A percentile compares a stretch with the other conserved stretches of the same genome.
Evolutionary conservation across 1,140 invertebrate species (phyloP).

Genomic region (Plectrocnemia conspersa): DNA sequence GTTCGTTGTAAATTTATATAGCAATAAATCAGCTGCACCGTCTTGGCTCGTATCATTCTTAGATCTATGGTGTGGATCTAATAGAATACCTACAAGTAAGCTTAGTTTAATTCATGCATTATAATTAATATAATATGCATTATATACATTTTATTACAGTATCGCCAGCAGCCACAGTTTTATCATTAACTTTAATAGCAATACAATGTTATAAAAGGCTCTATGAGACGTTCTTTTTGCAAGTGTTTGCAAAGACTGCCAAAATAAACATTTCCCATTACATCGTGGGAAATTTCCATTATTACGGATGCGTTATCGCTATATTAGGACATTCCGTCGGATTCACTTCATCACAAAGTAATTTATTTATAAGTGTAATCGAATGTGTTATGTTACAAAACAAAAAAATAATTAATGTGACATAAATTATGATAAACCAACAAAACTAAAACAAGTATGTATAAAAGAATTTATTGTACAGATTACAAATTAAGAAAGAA

Average conservation of each 20-base stretch:
- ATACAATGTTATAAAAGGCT: conserved; percentile 68
- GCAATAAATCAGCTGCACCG: conserved; percentile 45
- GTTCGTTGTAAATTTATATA: conserved; percentile 49
- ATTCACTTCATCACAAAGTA: conserved; percentile 54
- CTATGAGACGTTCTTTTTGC: conserved; percentile 73
- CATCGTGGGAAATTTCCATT: conserved; percentile 68
- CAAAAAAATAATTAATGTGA: neutral
- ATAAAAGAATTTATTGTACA: no score
- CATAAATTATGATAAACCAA: no score
- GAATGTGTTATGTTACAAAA: neutral
- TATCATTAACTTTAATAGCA: conserved; percentile 58
- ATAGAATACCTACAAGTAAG: conserved; percentile 53
- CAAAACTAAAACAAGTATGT: no score
- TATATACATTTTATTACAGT: conserved; percentile 48
- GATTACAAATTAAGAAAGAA: no score
- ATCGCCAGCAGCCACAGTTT: conserved; percentile 50
- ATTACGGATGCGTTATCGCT: conserved; percentile 61
- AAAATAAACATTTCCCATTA: conserved; percentile 79
- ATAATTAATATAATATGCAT: conserved; percentile 13
- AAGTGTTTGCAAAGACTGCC: conserved; percentile 69
- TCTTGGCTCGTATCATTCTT: conserved; percentile 47
- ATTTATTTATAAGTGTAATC: neutral
- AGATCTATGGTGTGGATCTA: conserved; percentile 48
- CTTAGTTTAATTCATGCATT: conserved; percentile 29
- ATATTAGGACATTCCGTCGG: conserved; percentile 68